Conservation (phyloP, 2,797 vertebrate genomes). For the Gallinago nigripennis region DNA sequence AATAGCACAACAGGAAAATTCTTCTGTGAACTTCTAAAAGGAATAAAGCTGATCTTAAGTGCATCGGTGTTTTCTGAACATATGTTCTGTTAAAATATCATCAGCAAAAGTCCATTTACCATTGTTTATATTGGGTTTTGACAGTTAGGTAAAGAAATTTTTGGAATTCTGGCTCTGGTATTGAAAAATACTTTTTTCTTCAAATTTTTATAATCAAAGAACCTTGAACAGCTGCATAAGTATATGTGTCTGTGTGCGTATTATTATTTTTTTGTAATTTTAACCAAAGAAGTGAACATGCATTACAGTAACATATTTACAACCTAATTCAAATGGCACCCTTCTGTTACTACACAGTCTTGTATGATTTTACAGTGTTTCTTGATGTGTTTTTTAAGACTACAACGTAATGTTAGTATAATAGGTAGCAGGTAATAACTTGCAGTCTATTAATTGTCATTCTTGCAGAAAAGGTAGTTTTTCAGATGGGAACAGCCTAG, state of each 20-base stretch:
- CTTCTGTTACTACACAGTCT: not conserved
- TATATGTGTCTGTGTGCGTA: not conserved
- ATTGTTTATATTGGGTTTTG: not conserved
- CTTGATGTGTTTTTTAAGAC: not conserved
- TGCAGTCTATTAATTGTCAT: not conserved
- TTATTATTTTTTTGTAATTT: not conserved
- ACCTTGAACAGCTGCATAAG: not conserved
- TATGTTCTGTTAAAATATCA: not conserved
- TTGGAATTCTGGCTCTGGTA: not conserved
- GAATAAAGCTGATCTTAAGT: not conserved
- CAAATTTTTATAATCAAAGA: not conserved
- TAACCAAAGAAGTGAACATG: not conserved
- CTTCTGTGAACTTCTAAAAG: not conserved
- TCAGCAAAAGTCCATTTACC: not conserved
- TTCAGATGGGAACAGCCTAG: not conserved
- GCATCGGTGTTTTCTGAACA: not conserved
- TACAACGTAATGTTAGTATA: not conserved
- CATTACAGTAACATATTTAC: not conserved
- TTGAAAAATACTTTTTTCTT: not conserved
- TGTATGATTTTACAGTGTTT: not conserved
- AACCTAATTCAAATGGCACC: not conserved
- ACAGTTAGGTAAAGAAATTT: not conserved
- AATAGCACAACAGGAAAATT: not conserved
- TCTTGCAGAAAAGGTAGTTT: not conserved
- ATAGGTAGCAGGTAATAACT: not conserved